Base-by-base conservation (phyloP, 2,113 vertebrate genomes). In the Bos indicus region DNA sequence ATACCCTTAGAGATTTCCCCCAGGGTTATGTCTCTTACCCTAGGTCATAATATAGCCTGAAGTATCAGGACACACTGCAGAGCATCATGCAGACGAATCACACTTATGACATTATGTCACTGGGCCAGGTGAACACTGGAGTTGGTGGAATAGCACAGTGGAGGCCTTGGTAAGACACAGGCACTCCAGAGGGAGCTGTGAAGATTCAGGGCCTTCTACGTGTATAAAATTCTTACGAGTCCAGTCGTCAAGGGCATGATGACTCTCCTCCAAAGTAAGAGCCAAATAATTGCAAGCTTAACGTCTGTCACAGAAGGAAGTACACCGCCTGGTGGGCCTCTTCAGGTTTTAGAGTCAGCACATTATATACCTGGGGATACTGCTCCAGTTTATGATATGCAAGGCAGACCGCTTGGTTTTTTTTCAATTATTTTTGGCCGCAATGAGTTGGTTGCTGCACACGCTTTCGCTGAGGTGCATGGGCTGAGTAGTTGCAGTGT, bases 391-490 rank as follows among this genome's bases (percentile, higher is more conserved):
- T 30, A 33, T 36, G 54, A 52, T 36, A 15, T 7, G 28, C 86
- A 81, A 80, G 2, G 67, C 67, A 71, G 21, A 36, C 19, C 0
- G 0, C 19, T 71, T 36, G 48, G 6, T 40, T 12, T 5, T 5
- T 62, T 62, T 59, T 13, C 1, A 71, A 36, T 21, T 71, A 21
- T 21, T 71, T 71, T 36, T 71, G 9, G 19, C n/a, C 23, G 67
- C 67, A 71, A 12, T 0, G 10, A 40, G n/a, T 71, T 10, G 23
- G n/a, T 40, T 40, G 67, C 19, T 12, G 67, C 67, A 21, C n/a
- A 21, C 0, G 0, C n/a, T 71, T 71, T 71, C 1, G 0, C 23
- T 40, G 10, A 71, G 67, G n/a, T 5, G 12, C 19, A 5, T 71
- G 9, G n/a, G 19, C 4, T 71, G 36, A 71, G n/a, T 40, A 23